phyloP scores from a whole-genome alignment of 92 coral and sea anemone species.

The Micromussa lordhowensis region DNA sequence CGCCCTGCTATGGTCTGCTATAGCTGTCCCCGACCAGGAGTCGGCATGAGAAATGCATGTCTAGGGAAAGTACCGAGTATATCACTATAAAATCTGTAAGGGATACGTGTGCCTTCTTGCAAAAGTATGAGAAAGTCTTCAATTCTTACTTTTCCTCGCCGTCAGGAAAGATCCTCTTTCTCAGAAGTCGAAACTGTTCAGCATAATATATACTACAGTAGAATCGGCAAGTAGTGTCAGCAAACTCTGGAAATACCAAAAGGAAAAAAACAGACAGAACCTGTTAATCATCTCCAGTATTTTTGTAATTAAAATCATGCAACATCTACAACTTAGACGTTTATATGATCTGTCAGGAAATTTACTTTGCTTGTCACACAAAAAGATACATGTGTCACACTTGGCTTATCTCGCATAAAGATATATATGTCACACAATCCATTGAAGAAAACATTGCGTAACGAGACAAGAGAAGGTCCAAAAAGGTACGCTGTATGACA shows the following conservation, averaged over 20 bases:
- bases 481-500: not conserved
- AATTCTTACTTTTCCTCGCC: conserved; percentile 89
- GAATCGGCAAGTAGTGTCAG: conserved; percentile 85
- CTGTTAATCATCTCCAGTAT: not conserved
- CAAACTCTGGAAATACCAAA: conserved; percentile 71
- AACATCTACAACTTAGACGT: not conserved
- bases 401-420: too few species aligned
- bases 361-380: not conserved
- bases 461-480: not conserved
- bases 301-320: not conserved
- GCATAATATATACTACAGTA: conserved; percentile 92
- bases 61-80: not conserved
- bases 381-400: not conserved
- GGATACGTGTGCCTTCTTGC: not conserved
- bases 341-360: not conserved
- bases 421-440: not conserved
- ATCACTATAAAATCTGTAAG: too few species aligned
- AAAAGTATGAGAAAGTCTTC: not conserved
- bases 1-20: too few species aligned
- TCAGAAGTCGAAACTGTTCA: conserved; percentile 88
- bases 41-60: not conserved
- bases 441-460: not conserved
- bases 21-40: too few species aligned
- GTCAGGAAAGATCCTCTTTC: conserved; percentile 83
- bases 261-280: not conserved